Percentiles rank a stretch among this genome's conserved stretches.
Conservation (phyloP, 1,140 invertebrate species). For the Ceratitis capitata region DNA sequence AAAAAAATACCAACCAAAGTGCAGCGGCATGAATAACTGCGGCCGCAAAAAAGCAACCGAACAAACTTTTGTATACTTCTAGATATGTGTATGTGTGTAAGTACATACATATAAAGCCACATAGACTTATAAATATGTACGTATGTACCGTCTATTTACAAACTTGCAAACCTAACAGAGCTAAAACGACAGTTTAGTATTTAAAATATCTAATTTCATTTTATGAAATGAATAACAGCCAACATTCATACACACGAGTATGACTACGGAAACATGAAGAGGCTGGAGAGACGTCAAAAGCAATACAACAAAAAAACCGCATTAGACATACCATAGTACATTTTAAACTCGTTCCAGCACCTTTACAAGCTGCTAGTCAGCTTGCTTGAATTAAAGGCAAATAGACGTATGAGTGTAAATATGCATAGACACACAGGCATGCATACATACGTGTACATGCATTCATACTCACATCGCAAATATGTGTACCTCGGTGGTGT, state of each 20-base stretch:
- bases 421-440: not conserved
- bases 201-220: slow-evolving; percentile 30
- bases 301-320: not conserved
- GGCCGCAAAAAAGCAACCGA: not conserved
- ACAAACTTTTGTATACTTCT: no score
- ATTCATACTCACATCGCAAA: no score
- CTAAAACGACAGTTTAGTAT: slow-evolving; percentile 20
- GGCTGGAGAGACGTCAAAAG: not conserved
- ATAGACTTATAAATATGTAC: not conserved
- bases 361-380: not conserved
- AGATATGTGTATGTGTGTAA: no score
- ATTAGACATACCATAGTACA: not conserved
- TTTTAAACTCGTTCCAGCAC: slow-evolving; percentile 1
- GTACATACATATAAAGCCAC: no score
- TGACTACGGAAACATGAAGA: not conserved
- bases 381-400: not conserved
- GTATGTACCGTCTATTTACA: not conserved
- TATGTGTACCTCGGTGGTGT: not conserved
- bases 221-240: slow-evolving; percentile 20
- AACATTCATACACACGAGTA: no score
- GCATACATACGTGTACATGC: not conserved
- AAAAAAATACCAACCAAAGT: not conserved
- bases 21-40: not conserved
- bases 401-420: not conserved
- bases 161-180: not conserved